A percentile compares a stretch with the other conserved stretches of the same genome.
Conservation (phyloP, 1,140 invertebrate genomes). For the Drosophila santomea region DNA sequence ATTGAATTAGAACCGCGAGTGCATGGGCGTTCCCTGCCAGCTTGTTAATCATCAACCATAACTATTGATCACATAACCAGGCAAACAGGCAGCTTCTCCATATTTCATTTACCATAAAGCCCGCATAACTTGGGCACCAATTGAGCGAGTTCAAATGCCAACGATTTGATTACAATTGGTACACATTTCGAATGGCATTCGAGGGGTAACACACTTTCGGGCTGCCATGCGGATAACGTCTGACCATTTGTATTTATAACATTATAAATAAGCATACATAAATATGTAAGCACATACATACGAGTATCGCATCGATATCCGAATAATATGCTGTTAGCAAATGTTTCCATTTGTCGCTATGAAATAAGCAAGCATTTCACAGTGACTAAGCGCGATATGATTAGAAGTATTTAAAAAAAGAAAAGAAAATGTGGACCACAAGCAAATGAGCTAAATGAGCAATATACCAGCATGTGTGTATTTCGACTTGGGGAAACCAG, state of each 20-base stretch:
- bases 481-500: constrained; percentile 16
- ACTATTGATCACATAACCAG: constrained; percentile 34
- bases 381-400: constrained; percentile 26
- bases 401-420: constrained; percentile 28
- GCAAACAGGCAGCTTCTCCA: neutral
- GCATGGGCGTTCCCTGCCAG: neutral
- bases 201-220: neutral
- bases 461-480: too few relatives aligned
- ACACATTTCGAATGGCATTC: neutral
- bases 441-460: neutral
- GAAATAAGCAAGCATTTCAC: too few relatives aligned
- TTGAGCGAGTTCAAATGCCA: constrained; percentile 69
- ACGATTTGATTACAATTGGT: constrained; percentile 60
- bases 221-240: constrained; percentile 6
- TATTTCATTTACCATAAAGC: neutral
- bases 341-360: neutral
- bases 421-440: constrained; percentile 6
- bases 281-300: too few relatives aligned
- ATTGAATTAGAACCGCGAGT: constrained; percentile 22
- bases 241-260: constrained; percentile 15
- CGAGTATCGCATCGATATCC: constrained; percentile 5
- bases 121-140: constrained; percentile 35
- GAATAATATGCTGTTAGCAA: constrained; percentile 11
- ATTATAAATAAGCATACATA: neutral
- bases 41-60: constrained; percentile 20